Evolutionary conservation across 2,888 invertebrate genomes (phyloP), one percentile per base, ranked within the genome.

Genomic region (Phengaris alcon): DNA sequence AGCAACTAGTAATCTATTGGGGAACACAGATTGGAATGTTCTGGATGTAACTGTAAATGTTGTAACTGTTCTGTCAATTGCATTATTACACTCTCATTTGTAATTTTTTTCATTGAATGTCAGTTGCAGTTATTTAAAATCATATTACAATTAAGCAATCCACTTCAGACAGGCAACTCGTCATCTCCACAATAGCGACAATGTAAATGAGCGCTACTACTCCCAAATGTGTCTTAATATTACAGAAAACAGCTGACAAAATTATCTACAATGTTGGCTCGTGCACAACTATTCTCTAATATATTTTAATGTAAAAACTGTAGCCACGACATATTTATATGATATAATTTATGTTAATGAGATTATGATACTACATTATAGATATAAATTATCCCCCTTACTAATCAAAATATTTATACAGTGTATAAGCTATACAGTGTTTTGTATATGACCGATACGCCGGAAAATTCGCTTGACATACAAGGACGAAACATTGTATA

Each of bases 251-350:
- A 48, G 9, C 48, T 48, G 15, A 48, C 15, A 69, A 48, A 9
- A 69, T 48, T 48, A 22, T 69, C 64, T 64, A 48, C 48, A 6
- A 69, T 69, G 69, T 69, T 69, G 9, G 48, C 9, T 48, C 69
- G 69, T 69, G 69, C 69, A 48, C 12, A 46, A 13, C 68, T 15
- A 59, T 64, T 35, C 35, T 64, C 35, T 35, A 64, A 64, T 64
- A 35, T 59, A 59, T 22, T 64, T 64, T 44, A 12, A 64, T 64
- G 64, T 64, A 12, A 35, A 52, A 64, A 48, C 15, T 70, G 70
- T 70, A 70, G 70, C 51, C 64, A 64, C 12, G 64, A 35, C 12
- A 52, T 9, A 8, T 52, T 52, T 52, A 9, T 52, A 52, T 52
- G 35, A 35, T 4, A 35, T 35, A 35, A 35, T 35, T 35, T 35